A percentile compares a stretch with the other conserved stretches of the same genome.
Evolutionary conservation across 2,113 vertebrate species (phyloP).

Genomic region (Fulmarus glacialis): DNA sequence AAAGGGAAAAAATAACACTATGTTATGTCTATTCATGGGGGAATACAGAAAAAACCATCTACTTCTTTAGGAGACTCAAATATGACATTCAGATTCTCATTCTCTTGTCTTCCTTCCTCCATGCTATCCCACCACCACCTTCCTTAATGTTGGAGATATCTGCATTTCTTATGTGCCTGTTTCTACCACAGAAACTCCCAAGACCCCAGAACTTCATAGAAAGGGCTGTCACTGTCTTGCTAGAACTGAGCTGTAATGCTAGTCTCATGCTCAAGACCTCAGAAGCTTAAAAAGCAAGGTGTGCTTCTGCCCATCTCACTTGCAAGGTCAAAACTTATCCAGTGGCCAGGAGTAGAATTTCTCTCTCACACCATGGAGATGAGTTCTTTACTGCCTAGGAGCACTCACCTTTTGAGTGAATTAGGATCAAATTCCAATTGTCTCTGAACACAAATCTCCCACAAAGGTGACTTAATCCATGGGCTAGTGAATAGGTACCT

Average conservation of each 20-base stretch:
- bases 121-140: background rate
- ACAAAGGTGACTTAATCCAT: background rate
- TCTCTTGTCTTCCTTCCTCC: background rate
- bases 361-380: background rate
- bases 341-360: background rate
- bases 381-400: background rate
- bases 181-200: background rate
- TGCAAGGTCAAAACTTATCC: background rate
- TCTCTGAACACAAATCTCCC: background rate
- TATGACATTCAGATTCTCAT: background rate
- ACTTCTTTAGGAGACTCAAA: background rate
- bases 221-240: background rate
- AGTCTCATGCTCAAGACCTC: background rate
- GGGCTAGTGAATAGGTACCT: background rate
- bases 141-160: background rate
- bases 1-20: background rate
- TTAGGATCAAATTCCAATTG: background rate
- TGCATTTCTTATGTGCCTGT: background rate
- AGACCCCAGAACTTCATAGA: background rate
- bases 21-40: background rate
- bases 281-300: background rate
- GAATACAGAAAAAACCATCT: background rate
- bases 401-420: rapidly evolving
- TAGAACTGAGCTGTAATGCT: background rate
- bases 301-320: background rate